Evolutionary conservation across 2,113 vertebrate genomes (phyloP), one percentile per base, ranked within the genome.

Genomic region (Ifrita kowaldi): DNA sequence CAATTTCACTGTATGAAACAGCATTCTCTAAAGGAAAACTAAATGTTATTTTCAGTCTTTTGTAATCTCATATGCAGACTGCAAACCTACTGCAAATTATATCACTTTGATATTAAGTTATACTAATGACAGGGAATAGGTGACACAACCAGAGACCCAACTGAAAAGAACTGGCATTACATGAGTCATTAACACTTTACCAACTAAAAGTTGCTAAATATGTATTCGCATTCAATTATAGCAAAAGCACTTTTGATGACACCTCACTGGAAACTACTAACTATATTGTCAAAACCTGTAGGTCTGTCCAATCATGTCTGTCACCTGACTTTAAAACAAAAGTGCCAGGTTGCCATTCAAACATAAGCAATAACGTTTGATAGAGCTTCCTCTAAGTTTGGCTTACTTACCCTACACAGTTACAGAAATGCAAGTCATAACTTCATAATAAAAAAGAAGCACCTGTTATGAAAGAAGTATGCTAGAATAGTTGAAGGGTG

Each of bases 21-120:
- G 24, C 47, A 70, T 37, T 84, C 11, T 64, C 13, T 39, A 59
- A 73, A 79, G 28, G 28, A 93, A 77, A 94, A 18, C 4, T 70
- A 74, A 89, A 69, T 63, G 55, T 53, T 91, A 6, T 79, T 88
- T 79, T 56, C 19, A 65, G n/a, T 71, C 22, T 80, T 83, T 69
- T 49, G 19, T 53, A 76, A 39, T 80, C 23, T 76, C 6, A 28
- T 52, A 70, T n/a, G 9, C 7, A 59, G 67, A 35, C 26, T 59
- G 7, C 4, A 57, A 85, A 46, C 70, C 33, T 65, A 77, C 14
- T 26, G 10, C 7, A 50, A 76, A 87, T 85, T n/a, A 35, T 70
- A 65, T 80, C 42, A 27, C 28, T 93, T 93, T 84, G 33, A 39
- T 91, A 71, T 37, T 41, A 65, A 49, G 4, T 53, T 73, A 26